Base-by-base conservation (phyloP, 1,140 invertebrate genomes). In the Vanessa atalanta region DNA sequence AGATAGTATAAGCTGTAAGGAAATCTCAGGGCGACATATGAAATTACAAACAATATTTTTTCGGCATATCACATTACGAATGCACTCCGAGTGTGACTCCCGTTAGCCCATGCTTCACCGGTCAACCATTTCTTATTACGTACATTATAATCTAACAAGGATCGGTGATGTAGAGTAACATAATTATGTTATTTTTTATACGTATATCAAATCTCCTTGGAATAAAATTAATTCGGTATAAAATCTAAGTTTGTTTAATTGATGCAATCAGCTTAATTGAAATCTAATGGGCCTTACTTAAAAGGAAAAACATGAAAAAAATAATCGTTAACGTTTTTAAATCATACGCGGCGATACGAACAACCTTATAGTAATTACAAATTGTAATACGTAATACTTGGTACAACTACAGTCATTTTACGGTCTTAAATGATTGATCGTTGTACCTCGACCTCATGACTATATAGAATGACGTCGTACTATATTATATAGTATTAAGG, bases 81-180 rank as follows among this genome's bases (percentile, higher is more conserved):
- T 88, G 83, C 83, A 87, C 79, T 80, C 79, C 77, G 80, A 84
- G 79, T 86, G 83, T 85, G 83, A 88, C 87, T 88, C 78, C 90
- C 88, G 90, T 90, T 90, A 88, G 75, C 79, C 79, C 84, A 88
- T 83, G 89, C 80, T 87, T 72, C 83, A 86, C 78, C 84, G 86
- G 83, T 83, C 80, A 86, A 82, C 76, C 75, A 86, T 82, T 82
- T 88, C 86, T 79, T 76, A 78, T 87, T 89, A 87, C 84, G 72
- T 72, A 75, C 37, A n/a, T 23, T 14, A 6, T 61, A 37, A 26
- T 64, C 31, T 37, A 23, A 57, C 53, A 57, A 57, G 53, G 61
- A 64, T 64, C 26, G 9, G 6, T 8, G 61, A 43, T 15, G n/a
- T 26, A 64, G 16, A 64, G 7, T 57, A 16, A 57, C 20, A 23